Conservation (phyloP, 2,888 invertebrate species). For the Clepsis dumicolana region DNA sequence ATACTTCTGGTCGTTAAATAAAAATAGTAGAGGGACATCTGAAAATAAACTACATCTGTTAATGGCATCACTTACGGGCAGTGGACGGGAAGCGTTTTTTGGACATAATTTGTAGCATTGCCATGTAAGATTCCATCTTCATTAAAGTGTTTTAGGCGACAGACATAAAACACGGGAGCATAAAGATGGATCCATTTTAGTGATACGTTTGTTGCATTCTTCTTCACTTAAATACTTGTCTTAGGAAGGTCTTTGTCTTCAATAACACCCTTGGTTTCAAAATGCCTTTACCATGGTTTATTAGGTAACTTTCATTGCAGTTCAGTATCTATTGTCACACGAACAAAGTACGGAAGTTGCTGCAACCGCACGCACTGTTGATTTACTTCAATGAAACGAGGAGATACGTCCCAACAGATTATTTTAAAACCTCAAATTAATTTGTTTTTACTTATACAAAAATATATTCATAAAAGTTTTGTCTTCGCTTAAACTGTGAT, state of each 20-base stretch:
- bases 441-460: background rate
- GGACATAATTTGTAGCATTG: constrained; percentile 45
- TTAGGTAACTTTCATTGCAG: constrained; percentile 37
- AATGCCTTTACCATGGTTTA: constrained; percentile 39
- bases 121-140: background rate
- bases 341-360: constrained; percentile 70
- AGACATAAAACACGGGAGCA: background rate
- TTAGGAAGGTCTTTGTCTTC: constrained; percentile 29
- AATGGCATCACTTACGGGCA: constrained; percentile 60
- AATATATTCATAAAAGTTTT: background rate
- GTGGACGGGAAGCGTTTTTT: constrained; percentile 46
- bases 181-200: background rate
- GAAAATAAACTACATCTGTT: constrained; percentile 75
- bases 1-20: constrained; percentile 65
- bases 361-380: constrained; percentile 50
- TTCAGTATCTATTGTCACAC: constrained; percentile 60
- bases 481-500: background rate
- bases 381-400: constrained; percentile 31
- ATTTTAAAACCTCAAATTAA: constrained; percentile 23
- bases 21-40: constrained; percentile 67
- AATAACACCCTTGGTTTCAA: constrained; percentile 24
- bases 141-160: background rate
- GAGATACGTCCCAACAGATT: constrained; percentile 30
- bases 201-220: background rate
- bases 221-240: background rate